phyloP scores from a whole-genome alignment of 2,797 vertebrate genomes.

The Gymnothorax reevesii region DNA sequence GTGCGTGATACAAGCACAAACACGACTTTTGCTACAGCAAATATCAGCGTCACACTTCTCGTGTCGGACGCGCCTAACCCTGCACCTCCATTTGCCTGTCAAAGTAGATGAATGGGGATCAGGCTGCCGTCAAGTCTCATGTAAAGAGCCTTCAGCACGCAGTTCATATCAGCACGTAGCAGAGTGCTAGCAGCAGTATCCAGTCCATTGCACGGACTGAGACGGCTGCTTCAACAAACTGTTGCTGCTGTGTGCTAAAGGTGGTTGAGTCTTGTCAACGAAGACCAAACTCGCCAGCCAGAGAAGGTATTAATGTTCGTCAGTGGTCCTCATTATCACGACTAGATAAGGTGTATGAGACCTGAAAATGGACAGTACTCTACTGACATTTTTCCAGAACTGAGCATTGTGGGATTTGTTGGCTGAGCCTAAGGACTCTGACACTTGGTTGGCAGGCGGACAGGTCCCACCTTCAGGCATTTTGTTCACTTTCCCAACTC shows the following conservation, averaged over 20 bases:
- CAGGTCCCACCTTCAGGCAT: background rate
- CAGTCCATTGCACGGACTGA: too few relatives aligned
- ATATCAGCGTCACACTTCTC: background rate
- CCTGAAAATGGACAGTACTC: background rate
- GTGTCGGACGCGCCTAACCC: background rate
- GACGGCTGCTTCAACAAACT: background rate
- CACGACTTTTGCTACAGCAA: too few relatives aligned
- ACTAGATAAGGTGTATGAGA: background rate
- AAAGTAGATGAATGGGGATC: too few relatives aligned
- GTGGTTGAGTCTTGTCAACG: constrained; percentile 19
- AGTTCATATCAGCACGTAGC: too few relatives aligned
- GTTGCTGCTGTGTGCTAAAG: background rate
- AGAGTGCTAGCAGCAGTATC: too few relatives aligned
- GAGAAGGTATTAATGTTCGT: background rate
- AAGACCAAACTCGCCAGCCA: constrained; percentile 8
- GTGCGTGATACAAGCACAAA: too few relatives aligned
- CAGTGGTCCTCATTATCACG: background rate
- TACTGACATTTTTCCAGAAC: background rate
- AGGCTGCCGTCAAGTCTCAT: background rate
- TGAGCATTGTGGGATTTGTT: background rate
- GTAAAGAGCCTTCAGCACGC: too few relatives aligned
- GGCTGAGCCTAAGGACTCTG: background rate
- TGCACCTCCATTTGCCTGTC: background rate
- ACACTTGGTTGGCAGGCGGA: background rate
- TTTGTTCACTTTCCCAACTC: background rate